Base-by-base conservation (phyloP, 2,113 vertebrate genomes). In the Hiodon alosoides region DNA sequence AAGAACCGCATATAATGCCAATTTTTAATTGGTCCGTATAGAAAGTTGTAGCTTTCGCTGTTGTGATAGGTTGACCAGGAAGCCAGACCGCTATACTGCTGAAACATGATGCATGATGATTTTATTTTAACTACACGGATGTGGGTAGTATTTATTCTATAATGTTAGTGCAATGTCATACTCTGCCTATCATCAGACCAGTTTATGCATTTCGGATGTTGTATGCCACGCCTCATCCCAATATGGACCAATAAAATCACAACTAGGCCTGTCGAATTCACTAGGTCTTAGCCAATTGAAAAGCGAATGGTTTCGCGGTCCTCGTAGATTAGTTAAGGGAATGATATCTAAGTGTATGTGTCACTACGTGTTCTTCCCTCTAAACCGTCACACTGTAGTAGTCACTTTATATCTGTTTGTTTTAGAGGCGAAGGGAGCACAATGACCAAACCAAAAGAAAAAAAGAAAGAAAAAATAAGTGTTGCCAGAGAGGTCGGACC, bases 401-500 rank as follows among this genome's bases (percentile, higher is more conserved):
- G 17, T 48, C 52, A 52, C 10, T 14, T 9, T 53, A 17, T 53
- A 61, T 6, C 50, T 17, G 11, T 72, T 17, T 14, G 10, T 52
- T 65, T n/a, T 6, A 11, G 53, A 9, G 17, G 4, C 2, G 17
- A 13, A 47, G 31, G 64, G 76, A 89, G 0, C 47, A 83, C 31
- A 74, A 92, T 91, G 90, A 31, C 80, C 1, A 89, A 86, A 79
- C 3, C 68, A 2, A 90, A 85, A 74, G 87, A 86, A 53, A 83
- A 75, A 55, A 86, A 78, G 65, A 81, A 81, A 77, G 87, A 90
- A 71, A 89, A 89, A 78, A 78, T 83, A n/a, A 92, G 90, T 46
- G 86, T 92, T 3, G 89, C 90, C 47, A 84, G 78, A 0, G 89
- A 92, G 86, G 90, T 90, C 57, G 82, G 77, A 79, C 50, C 11